phyloP scores from a whole-genome alignment of 2,888 invertebrate species.

The Pristionchus exspectatus region DNA sequence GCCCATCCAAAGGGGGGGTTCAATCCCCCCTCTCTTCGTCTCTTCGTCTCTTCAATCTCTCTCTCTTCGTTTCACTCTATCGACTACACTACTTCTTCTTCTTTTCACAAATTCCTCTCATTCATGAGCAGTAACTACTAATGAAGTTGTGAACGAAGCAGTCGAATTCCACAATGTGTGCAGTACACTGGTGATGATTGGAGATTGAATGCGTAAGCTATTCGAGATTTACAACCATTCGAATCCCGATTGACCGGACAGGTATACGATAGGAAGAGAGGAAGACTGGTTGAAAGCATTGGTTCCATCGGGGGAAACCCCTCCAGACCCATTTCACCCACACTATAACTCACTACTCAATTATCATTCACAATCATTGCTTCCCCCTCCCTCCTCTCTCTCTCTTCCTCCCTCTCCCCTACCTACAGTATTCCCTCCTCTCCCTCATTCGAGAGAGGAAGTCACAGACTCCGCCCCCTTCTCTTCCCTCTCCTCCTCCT shows the following conservation, averaged over 20 bases:
- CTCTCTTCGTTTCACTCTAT: slow-evolving; percentile 6
- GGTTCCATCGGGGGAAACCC: background rate
- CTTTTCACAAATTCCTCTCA: background rate
- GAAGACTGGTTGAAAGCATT: background rate
- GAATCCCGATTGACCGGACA: background rate
- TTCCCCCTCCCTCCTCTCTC: background rate
- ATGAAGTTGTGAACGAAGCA: background rate
- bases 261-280: background rate
- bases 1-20: background rate
- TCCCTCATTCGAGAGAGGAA: background rate
- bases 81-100: background rate
- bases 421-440: background rate
- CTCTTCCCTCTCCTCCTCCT: background rate
- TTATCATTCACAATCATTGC: slow-evolving; percentile 27
- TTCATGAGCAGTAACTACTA: background rate
- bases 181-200: background rate
- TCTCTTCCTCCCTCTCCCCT: slow-evolving; percentile 31
- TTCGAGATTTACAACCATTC: slow-evolving; percentile 8
- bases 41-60: slow-evolving; percentile 16
- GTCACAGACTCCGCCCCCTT: background rate
- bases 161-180: background rate
- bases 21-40: background rate
- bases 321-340: background rate
- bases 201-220: background rate
- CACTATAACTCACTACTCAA: background rate